Conservation (phyloP, 2,113 vertebrate species). For the Notechis scutatus region DNA sequence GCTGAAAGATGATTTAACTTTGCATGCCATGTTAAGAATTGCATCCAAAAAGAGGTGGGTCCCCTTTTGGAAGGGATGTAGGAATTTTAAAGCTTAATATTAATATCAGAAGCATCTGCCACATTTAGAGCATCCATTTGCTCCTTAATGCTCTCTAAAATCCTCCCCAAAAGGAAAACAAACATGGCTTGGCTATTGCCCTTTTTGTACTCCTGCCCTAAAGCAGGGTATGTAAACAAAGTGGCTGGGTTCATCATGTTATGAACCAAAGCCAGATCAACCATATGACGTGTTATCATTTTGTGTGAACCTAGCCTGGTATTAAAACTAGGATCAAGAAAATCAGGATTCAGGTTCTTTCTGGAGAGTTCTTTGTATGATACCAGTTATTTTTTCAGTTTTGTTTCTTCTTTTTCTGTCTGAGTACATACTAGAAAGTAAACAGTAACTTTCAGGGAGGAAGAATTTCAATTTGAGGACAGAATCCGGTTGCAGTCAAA, state of each 20-base stretch:
- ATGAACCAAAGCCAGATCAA: neutral
- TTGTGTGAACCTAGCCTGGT: neutral
- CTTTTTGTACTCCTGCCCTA: neutral
- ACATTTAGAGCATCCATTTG: neutral
- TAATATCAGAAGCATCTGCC: neutral
- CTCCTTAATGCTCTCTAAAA: neutral
- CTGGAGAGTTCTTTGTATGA: neutral
- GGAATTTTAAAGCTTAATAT: neutral
- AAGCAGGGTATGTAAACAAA: neutral
- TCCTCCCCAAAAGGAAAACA: neutral
- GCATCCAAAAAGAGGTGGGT: neutral
- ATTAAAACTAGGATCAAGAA: neutral
- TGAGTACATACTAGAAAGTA: neutral
- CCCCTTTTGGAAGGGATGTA: neutral
- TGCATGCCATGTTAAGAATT: neutral
- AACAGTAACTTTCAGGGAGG: neutral
- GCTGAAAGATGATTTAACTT: neutral
- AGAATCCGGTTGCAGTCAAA: neutral
- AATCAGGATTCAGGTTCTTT: neutral
- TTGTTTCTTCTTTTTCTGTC: neutral
- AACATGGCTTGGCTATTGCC: neutral
- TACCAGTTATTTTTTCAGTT: neutral
- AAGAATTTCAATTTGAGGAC: neutral
- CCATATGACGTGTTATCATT: neutral
- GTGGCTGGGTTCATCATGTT: neutral